Percentiles rank a stretch among this genome's conserved stretches.
phyloP scores from a whole-genome alignment of 1,140 invertebrate genomes.

The Megalopta genalis region DNA sequence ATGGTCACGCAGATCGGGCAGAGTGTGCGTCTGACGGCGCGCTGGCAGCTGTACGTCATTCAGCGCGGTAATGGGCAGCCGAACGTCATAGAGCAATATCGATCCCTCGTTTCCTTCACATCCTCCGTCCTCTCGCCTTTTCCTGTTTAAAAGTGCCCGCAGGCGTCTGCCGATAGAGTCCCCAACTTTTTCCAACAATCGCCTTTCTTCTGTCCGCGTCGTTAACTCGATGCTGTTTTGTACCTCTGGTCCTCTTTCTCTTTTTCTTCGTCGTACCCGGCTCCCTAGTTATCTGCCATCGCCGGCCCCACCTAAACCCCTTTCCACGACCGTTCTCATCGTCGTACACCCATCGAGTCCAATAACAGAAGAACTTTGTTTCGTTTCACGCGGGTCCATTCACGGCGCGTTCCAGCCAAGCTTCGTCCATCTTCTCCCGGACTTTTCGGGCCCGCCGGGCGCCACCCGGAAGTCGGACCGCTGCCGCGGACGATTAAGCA shows the following conservation, averaged over 20 bases:
- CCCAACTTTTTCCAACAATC: slow-evolving; percentile 31
- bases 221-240: slow-evolving; percentile 21
- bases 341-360: neutral
- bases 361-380: slow-evolving; percentile 9
- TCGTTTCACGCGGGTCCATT: neutral
- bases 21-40: neutral
- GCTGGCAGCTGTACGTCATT: slow-evolving; percentile 11
- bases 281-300: neutral
- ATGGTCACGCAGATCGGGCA: neutral
- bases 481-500: neutral
- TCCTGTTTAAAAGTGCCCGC: slow-evolving; percentile 15
- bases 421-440: neutral
- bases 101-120: slow-evolving; percentile 14
- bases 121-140: slow-evolving; percentile 20
- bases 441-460: neutral
- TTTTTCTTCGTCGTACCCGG: too few species aligned
- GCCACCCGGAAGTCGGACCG: neutral
- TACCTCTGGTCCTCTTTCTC: neutral
- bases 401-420: neutral
- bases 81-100: slow-evolving; percentile 29
- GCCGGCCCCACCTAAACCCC: neutral
- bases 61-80: slow-evolving; percentile 25
- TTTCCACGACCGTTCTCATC: neutral
- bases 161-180: slow-evolving; percentile 17
- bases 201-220: slow-evolving; percentile 7